Base-by-base conservation (phyloP, 37 sponge, comb jelly and placozoan genomes). In the Lycopodina hypogea region DNA sequence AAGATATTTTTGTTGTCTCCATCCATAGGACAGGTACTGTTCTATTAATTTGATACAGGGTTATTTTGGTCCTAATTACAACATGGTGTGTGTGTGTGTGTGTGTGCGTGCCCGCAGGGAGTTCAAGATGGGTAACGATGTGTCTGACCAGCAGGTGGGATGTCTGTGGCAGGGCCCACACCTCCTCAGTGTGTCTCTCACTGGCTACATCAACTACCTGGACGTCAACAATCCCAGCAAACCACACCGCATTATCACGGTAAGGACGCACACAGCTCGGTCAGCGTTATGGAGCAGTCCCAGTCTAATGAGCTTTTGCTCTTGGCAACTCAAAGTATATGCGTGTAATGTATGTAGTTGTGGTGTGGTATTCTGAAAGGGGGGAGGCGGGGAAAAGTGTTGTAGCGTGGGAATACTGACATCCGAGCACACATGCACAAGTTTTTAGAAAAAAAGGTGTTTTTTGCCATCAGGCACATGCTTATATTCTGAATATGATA, bases 121-220 rank as follows among this genome's bases (percentile, higher is more conserved):
- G 62, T 89, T 97, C 79, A 89, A 94, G 80, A 90, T 97, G 88
- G 98, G 95, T 15, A 68, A 29, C 41, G 40, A 76, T 0, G 75
- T 97, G 24, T 83, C 87, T 32, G 95, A 97, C 85, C 95, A 94
- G 84, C 98, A 97, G 72, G 69, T 97, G 71, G 81, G 93, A 39
- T 95, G 96, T 56, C 84, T 99, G 58, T 99, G 99, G 99, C 95
- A 90, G 33, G 96, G 93, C 15, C 85, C 92, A 26, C 75, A 85
- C 83, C 65, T 93, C 30, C 83, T 99, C 68, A 88, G 91, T 40
- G 93, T 96, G 41, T 96, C 97, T 33, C 58, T 96, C 61, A 84
- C 95, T 65, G 99, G 99, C 0, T 59, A 74, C 83, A 93, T 99
- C 73, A 99, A 91, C 83, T 99, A 96, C 75, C 80, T 99, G 55